Evolutionary conservation across 2,797 vertebrate species (phyloP), one percentile per base, ranked within the genome.

Genomic region (Acomys russatus): DNA sequence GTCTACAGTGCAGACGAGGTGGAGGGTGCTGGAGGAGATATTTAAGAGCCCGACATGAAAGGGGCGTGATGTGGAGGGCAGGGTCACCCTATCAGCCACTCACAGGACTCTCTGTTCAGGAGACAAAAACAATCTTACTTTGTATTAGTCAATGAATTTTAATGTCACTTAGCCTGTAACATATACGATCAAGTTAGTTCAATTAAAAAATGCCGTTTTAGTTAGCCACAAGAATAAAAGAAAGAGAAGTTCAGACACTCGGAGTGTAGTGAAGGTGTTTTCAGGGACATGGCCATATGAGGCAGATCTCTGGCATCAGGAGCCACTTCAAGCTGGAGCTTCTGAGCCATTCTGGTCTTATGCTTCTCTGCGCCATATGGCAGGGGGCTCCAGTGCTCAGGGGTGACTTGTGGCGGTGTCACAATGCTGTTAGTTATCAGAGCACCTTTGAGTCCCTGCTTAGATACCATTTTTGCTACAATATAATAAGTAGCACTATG

Each of bases 181-280:
- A 25, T 84, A 70, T 25, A 59, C 18, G 87, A 33, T 30, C 2
- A 33, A 90, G 90, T 87, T 61, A 82, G 22, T 64, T 87, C 17
- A 94, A 54, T 59, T 3, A 44, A 88, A 88, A 90, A 61, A 83
- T 44, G 59, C 12, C 14, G 18, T 3, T 89, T 35, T 64, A 44
- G 3, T 79, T 17, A 90, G 92, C n/a, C 7, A 71, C 28, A 88
- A 85, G 79, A 33, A 51, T 35, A 51, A 74, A 44, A 91, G 68
- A 54, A 38, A 80, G 56, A 83, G 22, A 54, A 83, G 56, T 87
- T 84, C 38, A 90, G 73, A 73, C 49, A 63, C 30, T 63, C 61
- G 70, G n/a, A 90, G 68, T 63, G 18, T 23, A 87, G 44, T 79
- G 25, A 88, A 94, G 28, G 66, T 28, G 64, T 88, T 70, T 90